These are phyloP conservation scores for Archivesica marissinica DNA, from an alignment of 1,140 invertebrate genomes.

Conservation along the genomic window DNA sequence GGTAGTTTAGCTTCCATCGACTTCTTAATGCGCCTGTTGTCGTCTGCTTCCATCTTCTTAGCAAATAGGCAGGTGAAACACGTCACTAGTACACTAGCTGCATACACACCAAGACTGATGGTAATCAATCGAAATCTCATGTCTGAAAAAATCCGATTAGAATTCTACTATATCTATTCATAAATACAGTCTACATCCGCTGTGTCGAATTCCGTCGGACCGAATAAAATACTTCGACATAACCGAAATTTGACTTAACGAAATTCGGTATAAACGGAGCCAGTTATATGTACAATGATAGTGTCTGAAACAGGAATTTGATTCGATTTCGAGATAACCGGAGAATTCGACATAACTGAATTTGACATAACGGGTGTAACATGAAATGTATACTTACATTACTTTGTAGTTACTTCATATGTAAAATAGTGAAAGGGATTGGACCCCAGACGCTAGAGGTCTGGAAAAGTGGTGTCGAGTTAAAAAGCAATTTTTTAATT, in stretches of 20 bases:
- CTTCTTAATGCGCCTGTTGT: background rate
- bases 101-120: slow-evolving; percentile 21
- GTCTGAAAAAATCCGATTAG: slow-evolving; percentile 32
- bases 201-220: background rate
- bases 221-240: background rate
- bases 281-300: background rate
- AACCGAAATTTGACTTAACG: background rate
- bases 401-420: no score
- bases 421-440: no score
- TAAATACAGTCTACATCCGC: background rate
- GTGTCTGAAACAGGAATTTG: background rate
- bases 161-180: background rate
- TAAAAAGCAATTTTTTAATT: no score
- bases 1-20: slow-evolving; percentile 29
- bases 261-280: background rate
- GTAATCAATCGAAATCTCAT: slow-evolving; percentile 9
- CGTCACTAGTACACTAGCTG: background rate
- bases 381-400: no score
- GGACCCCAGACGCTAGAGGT: no score
- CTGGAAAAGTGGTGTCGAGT: no score
- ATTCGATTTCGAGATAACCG: background rate
- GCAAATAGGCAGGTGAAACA: background rate
- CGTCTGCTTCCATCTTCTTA: background rate
- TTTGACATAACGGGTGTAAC: no score
- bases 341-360: no score